phyloP scores from a whole-genome alignment of 1,140 invertebrate species.

The Antheraea pernyi region DNA sequence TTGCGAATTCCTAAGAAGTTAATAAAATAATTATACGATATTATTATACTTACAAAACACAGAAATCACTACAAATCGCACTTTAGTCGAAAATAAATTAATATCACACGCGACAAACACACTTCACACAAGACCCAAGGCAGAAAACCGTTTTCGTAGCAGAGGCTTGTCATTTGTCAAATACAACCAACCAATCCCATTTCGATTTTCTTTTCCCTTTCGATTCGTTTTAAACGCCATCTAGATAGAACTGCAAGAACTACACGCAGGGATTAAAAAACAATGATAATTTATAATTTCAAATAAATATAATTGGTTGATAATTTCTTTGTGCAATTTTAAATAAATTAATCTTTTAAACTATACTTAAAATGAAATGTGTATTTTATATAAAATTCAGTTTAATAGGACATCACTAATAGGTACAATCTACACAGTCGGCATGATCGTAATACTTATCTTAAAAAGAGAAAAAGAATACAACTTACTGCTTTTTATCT shows the following conservation, averaged over 20 bases:
- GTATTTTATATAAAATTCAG: neutral
- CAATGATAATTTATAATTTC: neutral
- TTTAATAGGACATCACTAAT: neutral
- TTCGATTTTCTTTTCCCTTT: constrained; percentile 61
- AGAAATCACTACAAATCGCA: constrained; percentile 61
- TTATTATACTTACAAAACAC: constrained; percentile 60
- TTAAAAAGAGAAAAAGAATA: neutral
- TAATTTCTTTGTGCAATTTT: neutral
- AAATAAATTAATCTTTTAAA: neutral
- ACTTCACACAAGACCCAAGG: constrained; percentile 70
- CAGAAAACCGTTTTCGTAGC: constrained; percentile 75
- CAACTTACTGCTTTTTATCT: neutral
- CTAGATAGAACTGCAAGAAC: constrained; percentile 23
- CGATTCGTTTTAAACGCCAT: constrained; percentile 41
- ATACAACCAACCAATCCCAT: constrained; percentile 47
- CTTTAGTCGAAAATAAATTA: constrained; percentile 51
- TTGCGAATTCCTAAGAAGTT: constrained; percentile 2
- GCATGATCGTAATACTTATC: neutral
- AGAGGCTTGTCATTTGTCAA: constrained; percentile 45
- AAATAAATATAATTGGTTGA: neutral
- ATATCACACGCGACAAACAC: constrained; percentile 67
- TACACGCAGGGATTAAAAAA: neutral
- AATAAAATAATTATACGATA: constrained; percentile 3
- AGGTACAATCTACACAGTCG: neutral
- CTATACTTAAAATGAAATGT: neutral